A percentile compares a stretch with the other conserved stretches of the same genome.
Conservation (phyloP, 2,888 invertebrate genomes). For the Hypena proboscidalis region DNA sequence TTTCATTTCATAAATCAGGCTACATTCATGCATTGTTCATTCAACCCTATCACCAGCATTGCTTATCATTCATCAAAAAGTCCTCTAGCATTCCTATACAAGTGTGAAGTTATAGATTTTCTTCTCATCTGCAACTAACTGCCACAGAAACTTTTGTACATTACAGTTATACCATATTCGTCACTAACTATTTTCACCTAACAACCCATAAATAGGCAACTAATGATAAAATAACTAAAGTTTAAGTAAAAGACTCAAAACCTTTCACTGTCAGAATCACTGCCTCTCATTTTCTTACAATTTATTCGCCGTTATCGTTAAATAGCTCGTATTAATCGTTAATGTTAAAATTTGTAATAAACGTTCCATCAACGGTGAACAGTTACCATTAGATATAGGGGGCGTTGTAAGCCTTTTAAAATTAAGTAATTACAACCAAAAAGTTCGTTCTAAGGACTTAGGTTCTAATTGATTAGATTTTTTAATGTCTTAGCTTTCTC, state of each 20-base stretch:
- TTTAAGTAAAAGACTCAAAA: slow-evolving; percentile 50
- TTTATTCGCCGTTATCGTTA: slow-evolving; percentile 70
- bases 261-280: slow-evolving; percentile 69
- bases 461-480: slow-evolving; percentile 73
- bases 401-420: slow-evolving; percentile 70
- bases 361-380: slow-evolving; percentile 84
- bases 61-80: slow-evolving; percentile 22
- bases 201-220: slow-evolving; percentile 20
- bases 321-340: slow-evolving; percentile 72
- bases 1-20: slow-evolving; percentile 25
- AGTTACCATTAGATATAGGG: slow-evolving; percentile 80
- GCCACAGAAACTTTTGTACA: slow-evolving; percentile 8
- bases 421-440: slow-evolving; percentile 83
- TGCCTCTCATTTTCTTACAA: slow-evolving; percentile 65
- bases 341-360: slow-evolving; percentile 76
- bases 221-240: slow-evolving; percentile 24
- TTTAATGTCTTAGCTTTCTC: slow-evolving; percentile 57
- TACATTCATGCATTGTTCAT: slow-evolving; percentile 19
- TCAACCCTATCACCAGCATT: slow-evolving; percentile 14
- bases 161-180: slow-evolving; percentile 11
- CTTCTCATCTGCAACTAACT: slow-evolving; percentile 23
- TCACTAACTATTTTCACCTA: slow-evolving; percentile 21
- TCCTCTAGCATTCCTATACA: slow-evolving; percentile 37
- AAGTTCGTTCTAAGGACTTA: slow-evolving; percentile 85
- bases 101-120: slow-evolving; percentile 10